phyloP scores from a whole-genome alignment of 2,888 invertebrate genomes.

The Agrotis exclamationis region DNA sequence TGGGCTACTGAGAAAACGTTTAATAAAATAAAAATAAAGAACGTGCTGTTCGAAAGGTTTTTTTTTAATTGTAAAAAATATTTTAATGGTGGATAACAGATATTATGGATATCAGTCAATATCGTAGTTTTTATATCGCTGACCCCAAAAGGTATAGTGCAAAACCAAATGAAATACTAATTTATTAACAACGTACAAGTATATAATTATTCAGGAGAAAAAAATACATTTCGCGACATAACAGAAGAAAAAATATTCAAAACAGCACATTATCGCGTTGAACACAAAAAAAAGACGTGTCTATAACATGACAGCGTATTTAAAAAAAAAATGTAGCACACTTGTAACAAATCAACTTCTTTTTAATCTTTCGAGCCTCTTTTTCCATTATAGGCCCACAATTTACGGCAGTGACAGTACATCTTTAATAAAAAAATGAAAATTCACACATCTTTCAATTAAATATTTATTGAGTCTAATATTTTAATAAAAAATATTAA shows the following conservation, averaged over 20 bases:
- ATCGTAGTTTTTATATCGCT: neutral
- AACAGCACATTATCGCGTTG: conserved; percentile 15
- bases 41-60: neutral
- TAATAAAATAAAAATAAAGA: neutral
- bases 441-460: conserved; percentile 9
- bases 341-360: fast-evolving
- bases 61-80: neutral
- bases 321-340: neutral
- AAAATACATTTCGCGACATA: neutral
- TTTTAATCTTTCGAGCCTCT: neutral
- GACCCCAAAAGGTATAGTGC: neutral
- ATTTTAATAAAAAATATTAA: conserved; percentile 36
- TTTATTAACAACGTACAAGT: no score
- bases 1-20: neutral
- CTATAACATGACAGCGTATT: neutral
- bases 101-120: neutral
- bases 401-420: neutral
- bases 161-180: neutral
- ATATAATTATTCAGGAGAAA: no score
- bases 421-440: no score
- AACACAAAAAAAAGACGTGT: neutral
- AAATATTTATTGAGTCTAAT: conserved; percentile 9
- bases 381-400: neutral
- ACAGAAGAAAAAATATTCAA: neutral
- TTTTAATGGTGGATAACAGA: neutral